Conservation (phyloP, 2,113 vertebrate species). For the Romanogobio albipinnatus region DNA sequence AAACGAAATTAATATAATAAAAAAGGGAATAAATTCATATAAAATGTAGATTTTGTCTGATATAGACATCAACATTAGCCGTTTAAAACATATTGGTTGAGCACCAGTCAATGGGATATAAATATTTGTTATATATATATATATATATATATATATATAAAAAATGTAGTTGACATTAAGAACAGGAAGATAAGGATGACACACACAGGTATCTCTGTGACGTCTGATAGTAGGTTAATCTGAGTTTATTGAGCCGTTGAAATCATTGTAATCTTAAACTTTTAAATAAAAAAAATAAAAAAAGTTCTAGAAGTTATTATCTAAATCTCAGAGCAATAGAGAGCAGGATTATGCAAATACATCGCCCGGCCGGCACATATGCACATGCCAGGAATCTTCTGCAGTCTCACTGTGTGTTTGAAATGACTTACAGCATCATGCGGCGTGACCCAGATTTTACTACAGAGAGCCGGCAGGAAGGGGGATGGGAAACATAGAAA, state of each 20-base stretch:
- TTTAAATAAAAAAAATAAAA: neutral
- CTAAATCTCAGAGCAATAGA: slow-evolving; percentile 15
- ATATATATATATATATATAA: too few species aligned
- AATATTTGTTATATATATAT: neutral
- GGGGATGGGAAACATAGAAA: slow-evolving; percentile 8
- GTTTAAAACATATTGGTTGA: neutral
- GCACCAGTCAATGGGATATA: neutral
- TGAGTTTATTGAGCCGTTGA: neutral
- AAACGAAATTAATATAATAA: too few species aligned
- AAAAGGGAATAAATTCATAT: neutral
- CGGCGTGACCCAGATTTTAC: slow-evolving; percentile 38
- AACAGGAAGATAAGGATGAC: neutral
- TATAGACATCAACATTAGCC: neutral
- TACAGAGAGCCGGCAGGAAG: neutral
- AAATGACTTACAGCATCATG: slow-evolving; percentile 33
- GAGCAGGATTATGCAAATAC: neutral
- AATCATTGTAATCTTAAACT: neutral
- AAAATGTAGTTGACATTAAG: too few species aligned
- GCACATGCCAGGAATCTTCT: neutral
- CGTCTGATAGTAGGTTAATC: slow-evolving; percentile 20
- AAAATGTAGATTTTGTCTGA: neutral
- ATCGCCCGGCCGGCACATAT: neutral
- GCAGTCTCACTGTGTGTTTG: neutral
- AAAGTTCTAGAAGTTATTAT: slow-evolving; percentile 20
- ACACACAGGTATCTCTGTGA: neutral